Conservation (phyloP, 2,888 invertebrate species). For the Blastobasis adustella region DNA sequence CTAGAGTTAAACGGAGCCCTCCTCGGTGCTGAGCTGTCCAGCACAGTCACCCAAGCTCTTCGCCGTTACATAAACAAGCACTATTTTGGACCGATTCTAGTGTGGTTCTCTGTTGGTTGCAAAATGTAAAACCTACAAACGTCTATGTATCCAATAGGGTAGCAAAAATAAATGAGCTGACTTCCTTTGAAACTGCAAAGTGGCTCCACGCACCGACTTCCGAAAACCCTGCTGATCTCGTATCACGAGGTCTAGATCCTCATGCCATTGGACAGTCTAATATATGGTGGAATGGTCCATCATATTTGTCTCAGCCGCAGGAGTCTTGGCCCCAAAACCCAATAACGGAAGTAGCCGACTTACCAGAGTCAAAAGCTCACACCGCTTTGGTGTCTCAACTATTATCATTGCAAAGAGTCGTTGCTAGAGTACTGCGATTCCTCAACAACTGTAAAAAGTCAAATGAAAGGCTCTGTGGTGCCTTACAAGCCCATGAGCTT, state of each 20-base stretch:
- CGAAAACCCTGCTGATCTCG: slow-evolving; percentile 1
- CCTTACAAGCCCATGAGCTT: not conserved
- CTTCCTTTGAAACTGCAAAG: not conserved
- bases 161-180: not conserved
- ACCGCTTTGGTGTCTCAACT: not conserved
- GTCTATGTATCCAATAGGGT: slow-evolving; percentile 1
- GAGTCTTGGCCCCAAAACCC: not conserved
- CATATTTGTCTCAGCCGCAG: not conserved
- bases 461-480: not conserved
- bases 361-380: not conserved
- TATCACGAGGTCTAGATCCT: slow-evolving; percentile 1
- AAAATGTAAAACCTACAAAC: not conserved
- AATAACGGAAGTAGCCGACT: not conserved
- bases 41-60: not conserved
- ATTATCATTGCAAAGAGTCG: not conserved
- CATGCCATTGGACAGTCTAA: not conserved
- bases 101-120: not conserved
- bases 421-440: not conserved
- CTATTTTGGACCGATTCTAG: slow-evolving; percentile 1
- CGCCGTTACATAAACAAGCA: not conserved
- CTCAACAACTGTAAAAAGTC: not conserved
- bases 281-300: slow-evolving; percentile 3
- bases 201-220: slow-evolving; percentile 1
- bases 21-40: not conserved
- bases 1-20: slow-evolving; percentile 13